Conservation (phyloP, 2,888 invertebrate species). For the Agrilus biguttatus region DNA sequence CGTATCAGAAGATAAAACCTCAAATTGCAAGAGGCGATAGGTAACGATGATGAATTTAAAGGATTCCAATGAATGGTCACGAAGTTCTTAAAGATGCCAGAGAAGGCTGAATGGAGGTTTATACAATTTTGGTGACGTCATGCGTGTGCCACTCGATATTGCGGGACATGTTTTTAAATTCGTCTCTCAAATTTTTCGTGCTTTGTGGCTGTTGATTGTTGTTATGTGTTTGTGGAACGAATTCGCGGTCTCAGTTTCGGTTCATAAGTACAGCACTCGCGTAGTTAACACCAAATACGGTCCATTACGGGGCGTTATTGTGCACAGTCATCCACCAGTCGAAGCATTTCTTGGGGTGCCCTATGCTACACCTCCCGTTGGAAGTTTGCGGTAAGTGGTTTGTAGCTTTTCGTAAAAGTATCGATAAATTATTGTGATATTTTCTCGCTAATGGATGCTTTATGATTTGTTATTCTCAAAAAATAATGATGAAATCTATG, state of each 20-base stretch:
- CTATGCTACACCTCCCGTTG: conserved; percentile 83
- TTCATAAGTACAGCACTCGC: conserved; percentile 68
- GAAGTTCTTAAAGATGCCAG: conserved; percentile 8
- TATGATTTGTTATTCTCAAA: too few species aligned
- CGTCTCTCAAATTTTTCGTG: conserved; percentile 22
- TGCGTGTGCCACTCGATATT: conserved; percentile 25
- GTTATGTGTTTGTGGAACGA: conserved; percentile 40
- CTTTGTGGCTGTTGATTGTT: conserved; percentile 37
- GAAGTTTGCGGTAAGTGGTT: conserved; percentile 61
- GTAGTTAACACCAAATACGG: conserved; percentile 85
- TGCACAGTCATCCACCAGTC: conserved; percentile 66
- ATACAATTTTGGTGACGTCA: conserved; percentile 26
- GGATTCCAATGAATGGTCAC: too few species aligned
- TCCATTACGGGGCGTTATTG: conserved; percentile 68
- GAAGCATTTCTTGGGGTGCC: conserved; percentile 90
- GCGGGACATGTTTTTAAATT: conserved; percentile 23
- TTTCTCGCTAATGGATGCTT: too few species aligned
- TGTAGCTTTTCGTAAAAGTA: not conserved
- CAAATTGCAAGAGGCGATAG: too few species aligned
- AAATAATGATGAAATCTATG: too few species aligned
- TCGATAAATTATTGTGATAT: too few species aligned
- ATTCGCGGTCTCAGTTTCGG: conserved; percentile 35
- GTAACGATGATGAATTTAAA: too few species aligned
- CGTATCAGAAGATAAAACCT: too few species aligned
- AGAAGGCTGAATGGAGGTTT: conserved; percentile 17